Base-by-base conservation (phyloP, 2,888 invertebrate genomes). In the Hypena proboscidalis region DNA sequence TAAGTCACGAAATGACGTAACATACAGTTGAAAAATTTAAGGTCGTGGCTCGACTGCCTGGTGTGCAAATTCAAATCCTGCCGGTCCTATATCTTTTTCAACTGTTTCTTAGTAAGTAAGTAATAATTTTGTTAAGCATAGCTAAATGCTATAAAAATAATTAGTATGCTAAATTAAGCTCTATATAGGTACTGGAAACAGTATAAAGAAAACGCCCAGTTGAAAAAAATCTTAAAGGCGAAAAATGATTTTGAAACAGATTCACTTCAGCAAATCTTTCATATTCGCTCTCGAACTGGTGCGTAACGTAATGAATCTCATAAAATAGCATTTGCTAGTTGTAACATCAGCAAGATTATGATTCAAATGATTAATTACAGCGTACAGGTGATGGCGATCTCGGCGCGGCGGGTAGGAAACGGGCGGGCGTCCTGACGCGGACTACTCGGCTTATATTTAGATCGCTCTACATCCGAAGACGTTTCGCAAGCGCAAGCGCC, bases 381-480 rank as follows among this genome's bases (percentile, higher is more conserved):
- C n/a, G n/a, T n/a, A n/a, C 70, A 72, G 73, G 73, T 72, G 66
- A 62, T 36, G 23, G 36, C 46, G 55, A 61, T 57, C 61, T 51
- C 53, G 50, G 55, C 52, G 66, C 67, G 34, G 32, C 19, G 44
- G 64, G 63, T 60, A 55, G 64, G 64, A 63, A 64, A 58, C 48
- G 37, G 15, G 49, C 45, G 29, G 49, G 36, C 49, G 61, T 53
- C 48, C 68, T n/a, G n/a, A n/a, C n/a, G n/a, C n/a, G n/a, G n/a
- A n/a, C n/a, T n/a, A n/a, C n/a, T n/a, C 47, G 42, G 13, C 3
- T 47, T 83, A 87, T 77, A 80, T 80, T 78, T 87, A 88, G 85
- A 74, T 50, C 75, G 87, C 52, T 83, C 88, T 58, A 86, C 85
- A 85, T 87, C 76, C 58, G 69, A 76, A 55, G 51, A 46, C 44